Percentiles rank a stretch among this genome's conserved stretches.
phyloP scores from a whole-genome alignment of 2,888 invertebrate genomes.

The Netelia melanura region DNA sequence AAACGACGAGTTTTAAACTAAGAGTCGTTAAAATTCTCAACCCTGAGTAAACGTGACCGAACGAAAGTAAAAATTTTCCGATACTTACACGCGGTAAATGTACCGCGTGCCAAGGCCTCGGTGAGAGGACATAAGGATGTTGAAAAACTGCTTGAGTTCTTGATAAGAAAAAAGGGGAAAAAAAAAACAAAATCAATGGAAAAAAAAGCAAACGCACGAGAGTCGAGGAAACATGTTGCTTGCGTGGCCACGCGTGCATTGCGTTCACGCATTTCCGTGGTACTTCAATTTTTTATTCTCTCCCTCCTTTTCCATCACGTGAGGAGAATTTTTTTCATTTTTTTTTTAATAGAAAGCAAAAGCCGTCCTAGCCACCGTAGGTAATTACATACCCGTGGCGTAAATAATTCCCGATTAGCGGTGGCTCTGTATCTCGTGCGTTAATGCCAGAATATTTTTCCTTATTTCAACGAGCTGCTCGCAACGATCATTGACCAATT shows the following conservation, averaged over 20 bases:
- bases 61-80: neutral
- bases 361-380: neutral
- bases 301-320: neutral
- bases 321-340: conserved; percentile 13
- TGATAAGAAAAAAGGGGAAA: too few relatives aligned
- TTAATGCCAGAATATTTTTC: neutral
- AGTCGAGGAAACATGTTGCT: neutral
- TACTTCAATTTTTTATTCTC: neutral
- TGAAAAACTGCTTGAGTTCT: too few relatives aligned
- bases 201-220: neutral
- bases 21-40: neutral
- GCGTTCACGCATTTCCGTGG: conserved; percentile 31
- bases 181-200: neutral
- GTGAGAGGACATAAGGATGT: neutral
- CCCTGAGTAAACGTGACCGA: neutral
- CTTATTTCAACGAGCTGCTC: neutral
- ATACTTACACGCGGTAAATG: neutral
- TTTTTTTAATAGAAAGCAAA: conserved; percentile 10
- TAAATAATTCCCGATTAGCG: conserved; percentile 12
- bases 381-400: conserved; percentile 12
- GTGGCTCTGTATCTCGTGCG: neutral
- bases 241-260: conserved; percentile 13
- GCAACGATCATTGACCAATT: neutral
- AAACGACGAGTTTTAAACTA: neutral
- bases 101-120: neutral